Conservation (phyloP, 2,113 vertebrate genomes). For the Scalopus aquaticus region DNA sequence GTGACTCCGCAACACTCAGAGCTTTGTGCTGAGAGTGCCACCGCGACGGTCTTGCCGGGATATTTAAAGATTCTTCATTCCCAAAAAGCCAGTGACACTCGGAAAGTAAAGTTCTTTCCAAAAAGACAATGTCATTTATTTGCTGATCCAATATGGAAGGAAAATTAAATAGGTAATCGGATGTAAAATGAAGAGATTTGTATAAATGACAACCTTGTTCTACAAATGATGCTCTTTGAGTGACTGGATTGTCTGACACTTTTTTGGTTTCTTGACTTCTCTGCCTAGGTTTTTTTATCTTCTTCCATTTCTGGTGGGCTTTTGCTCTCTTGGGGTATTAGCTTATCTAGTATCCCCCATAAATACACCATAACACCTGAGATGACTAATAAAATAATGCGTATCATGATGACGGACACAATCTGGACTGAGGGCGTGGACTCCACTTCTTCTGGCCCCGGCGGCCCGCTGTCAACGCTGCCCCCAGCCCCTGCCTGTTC, state of each 20-base stretch:
- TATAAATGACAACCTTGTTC: background rate
- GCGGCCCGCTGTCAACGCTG: constrained; percentile 87
- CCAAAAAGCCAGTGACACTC: background rate
- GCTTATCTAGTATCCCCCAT: background rate
- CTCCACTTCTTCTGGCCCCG: rapidly evolving
- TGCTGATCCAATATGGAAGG: background rate
- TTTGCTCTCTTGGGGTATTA: rapidly evolving
- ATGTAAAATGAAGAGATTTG: background rate
- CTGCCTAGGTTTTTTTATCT: background rate
- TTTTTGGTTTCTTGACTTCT: background rate
- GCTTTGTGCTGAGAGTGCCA: too few relatives aligned
- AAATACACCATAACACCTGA: background rate
- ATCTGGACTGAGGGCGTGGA: rapidly evolving
- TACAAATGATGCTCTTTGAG: background rate
- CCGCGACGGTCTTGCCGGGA: too few relatives aligned
- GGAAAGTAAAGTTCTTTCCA: background rate
- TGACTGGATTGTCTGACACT: too few relatives aligned
- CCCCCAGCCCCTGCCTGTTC: constrained; percentile 83
- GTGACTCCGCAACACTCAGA: too few relatives aligned
- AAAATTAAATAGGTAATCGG: background rate
- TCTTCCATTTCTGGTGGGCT: rapidly evolving
- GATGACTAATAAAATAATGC: background rate
- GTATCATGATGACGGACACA: background rate
- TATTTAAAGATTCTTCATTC: background rate
- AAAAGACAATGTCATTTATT: constrained; percentile 44